Conservation (phyloP, 2,797 vertebrate species). For the Sebastes hubbsi region DNA sequence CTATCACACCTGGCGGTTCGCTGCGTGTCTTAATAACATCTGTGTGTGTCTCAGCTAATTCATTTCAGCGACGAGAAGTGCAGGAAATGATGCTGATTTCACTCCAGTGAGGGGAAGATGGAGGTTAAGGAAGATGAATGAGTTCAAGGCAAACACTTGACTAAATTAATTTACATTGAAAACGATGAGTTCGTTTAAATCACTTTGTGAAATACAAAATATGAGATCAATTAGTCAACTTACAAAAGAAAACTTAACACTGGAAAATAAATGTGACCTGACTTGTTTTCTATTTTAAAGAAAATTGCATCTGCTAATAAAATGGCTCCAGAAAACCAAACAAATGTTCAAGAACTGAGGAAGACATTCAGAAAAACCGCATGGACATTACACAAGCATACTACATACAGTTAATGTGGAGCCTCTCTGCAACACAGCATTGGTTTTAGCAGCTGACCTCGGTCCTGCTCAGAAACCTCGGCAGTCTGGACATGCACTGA, state of each 20-base stretch:
- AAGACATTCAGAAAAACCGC: not conserved
- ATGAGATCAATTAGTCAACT: not conserved
- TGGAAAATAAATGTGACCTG: too few species aligned
- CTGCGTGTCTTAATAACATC: not conserved
- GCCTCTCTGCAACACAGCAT: too few species aligned
- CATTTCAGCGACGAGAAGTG: not conserved
- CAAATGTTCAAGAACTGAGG: not conserved
- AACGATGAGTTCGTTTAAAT: not conserved
- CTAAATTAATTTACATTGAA: not conserved
- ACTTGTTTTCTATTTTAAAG: too few species aligned
- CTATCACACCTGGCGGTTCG: not conserved
- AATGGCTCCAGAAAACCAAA: not conserved
- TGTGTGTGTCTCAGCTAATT: not conserved
- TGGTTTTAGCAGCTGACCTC: not conserved
- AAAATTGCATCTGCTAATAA: not conserved
- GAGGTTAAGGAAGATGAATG: not conserved
- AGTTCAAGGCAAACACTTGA: not conserved
- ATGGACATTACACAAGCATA: too few species aligned
- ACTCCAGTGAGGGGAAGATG: not conserved
- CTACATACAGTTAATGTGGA: not conserved
- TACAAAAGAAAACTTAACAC: not conserved
- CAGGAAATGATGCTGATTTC: not conserved
- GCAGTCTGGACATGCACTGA: slow-evolving; percentile 3
- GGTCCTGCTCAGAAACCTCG: not conserved
- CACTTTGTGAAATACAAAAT: not conserved